A percentile compares a stretch with the other conserved stretches of the same genome.
Evolutionary conservation across 2,888 invertebrate genomes (phyloP).

Genomic region (Cyclophora albipunctata): DNA sequence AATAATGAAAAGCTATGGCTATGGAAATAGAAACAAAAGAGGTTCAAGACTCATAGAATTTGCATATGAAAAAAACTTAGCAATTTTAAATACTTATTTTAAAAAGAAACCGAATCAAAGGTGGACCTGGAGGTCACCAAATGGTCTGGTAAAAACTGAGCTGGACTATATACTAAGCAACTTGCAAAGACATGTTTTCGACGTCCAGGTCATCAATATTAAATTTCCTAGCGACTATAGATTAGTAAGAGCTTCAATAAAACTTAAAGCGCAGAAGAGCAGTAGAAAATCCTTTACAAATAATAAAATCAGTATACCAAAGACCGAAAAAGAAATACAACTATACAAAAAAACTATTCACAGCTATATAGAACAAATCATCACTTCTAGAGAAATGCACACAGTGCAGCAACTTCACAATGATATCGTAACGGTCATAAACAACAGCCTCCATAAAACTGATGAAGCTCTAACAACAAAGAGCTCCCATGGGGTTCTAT

Average conservation of each 20-base stretch:
- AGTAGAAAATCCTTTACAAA: background rate
- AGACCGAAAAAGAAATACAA: background rate
- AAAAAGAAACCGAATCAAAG: background rate
- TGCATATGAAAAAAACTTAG: background rate
- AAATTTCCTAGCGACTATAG: background rate
- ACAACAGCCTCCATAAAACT: background rate
- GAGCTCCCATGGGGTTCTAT: background rate
- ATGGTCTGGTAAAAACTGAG: background rate
- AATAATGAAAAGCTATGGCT: background rate
- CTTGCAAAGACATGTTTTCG: background rate
- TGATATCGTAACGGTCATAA: background rate
- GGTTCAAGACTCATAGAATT: background rate
- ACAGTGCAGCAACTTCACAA: background rate
- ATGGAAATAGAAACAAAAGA: slow-evolving; percentile 1
- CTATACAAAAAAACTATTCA: background rate
- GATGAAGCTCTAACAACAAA: too few relatives aligned
- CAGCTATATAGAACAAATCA: background rate
- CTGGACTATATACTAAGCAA: background rate
- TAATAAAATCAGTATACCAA: background rate
- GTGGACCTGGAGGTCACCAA: slow-evolving; percentile 1
- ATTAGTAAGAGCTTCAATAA: background rate
- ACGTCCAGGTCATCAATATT: background rate
- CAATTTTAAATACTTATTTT: background rate
- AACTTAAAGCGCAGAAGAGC: background rate
- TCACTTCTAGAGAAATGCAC: too few relatives aligned